Evolutionary conservation across 2,113 vertebrate species (phyloP), one percentile per base, ranked within the genome.

Genomic region (Bambusicola thoracicus): DNA sequence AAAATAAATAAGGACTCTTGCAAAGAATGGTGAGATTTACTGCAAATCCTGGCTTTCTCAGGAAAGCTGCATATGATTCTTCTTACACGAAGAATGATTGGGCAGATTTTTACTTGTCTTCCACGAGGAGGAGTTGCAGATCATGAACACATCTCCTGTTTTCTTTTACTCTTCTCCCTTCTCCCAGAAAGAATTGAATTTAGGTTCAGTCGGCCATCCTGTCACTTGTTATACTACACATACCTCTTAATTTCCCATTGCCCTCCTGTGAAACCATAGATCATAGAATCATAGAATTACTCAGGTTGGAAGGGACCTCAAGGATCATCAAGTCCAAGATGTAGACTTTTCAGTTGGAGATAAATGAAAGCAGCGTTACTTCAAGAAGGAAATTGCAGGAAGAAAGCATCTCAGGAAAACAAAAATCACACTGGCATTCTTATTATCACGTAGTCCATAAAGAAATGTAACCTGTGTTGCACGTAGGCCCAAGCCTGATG

Each of bases 191-290:
- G 56, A 36, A 89, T 25, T 81, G 62, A 38, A 51, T 59, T 85
- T 65, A 61, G 27, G 15, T 89, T n/a, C 13, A 44, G 18, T 81
- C 48, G 58, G 27, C 48, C 86, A 8, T 85, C 76, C 29, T 22
- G 40, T 58, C 11, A 41, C 81, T 21, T n/a, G 5, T 6, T 67
- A 4, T 65, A 51, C 55, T 56, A 10, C 15, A 13, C 17, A 3
- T 68, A 43, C 25, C 15, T 92, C 43, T 62, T 44, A 86, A 92
- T 89, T 72, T 92, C n/a, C 30, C 13, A 5, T 73, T 86, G 22
- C 19, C 6, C 11, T 77, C 22, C 20, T 48, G n/a, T 46, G 67
- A 78, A 86, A 70, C 68, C 34, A 66, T 6, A 62, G 14, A n/a
- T n/a, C n/a, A n/a, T n/a, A n/a, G n/a, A n/a, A n/a, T n/a, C n/a